Evolutionary conservation across 2,797 vertebrate genomes (phyloP).

Genomic region (Anguilla obscura): DNA sequence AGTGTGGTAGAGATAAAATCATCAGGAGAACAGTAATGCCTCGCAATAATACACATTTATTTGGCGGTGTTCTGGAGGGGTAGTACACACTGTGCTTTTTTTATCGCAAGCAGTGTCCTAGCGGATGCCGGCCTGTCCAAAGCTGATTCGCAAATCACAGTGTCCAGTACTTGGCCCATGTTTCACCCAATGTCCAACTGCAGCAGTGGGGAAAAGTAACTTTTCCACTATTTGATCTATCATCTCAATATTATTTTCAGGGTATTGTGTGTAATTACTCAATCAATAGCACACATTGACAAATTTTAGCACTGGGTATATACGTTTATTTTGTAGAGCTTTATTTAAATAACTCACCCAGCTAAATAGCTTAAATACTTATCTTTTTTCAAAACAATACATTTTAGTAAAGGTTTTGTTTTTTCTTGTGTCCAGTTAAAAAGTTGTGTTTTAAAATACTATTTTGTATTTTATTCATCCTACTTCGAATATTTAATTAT

Average conservation of each 20-base stretch:
- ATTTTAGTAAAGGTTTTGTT: background rate
- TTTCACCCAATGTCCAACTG: background rate
- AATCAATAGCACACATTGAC: background rate
- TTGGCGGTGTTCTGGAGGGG: slow-evolving; percentile 6
- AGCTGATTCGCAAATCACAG: background rate
- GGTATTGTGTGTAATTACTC: background rate
- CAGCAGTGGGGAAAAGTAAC: background rate
- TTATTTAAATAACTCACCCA: background rate
- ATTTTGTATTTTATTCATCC: background rate
- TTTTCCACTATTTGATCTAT: background rate
- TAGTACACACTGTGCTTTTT: background rate
- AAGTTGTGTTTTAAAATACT: background rate
- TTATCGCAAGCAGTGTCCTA: background rate
- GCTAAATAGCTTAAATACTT: background rate
- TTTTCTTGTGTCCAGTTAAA: background rate
- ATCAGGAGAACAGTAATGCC: slow-evolving; percentile 6
- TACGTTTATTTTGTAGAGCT: background rate
- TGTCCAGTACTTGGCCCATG: background rate
- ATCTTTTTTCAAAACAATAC: background rate
- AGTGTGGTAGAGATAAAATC: slow-evolving; percentile 5
- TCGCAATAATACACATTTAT: background rate
- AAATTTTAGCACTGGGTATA: background rate
- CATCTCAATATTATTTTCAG: background rate
- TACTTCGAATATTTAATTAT: background rate
- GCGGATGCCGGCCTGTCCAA: slow-evolving; percentile 1